These are phyloP conservation scores for Folsomia candida DNA, from an alignment of 2,888 invertebrate species.

Conservation along the genomic window DNA sequence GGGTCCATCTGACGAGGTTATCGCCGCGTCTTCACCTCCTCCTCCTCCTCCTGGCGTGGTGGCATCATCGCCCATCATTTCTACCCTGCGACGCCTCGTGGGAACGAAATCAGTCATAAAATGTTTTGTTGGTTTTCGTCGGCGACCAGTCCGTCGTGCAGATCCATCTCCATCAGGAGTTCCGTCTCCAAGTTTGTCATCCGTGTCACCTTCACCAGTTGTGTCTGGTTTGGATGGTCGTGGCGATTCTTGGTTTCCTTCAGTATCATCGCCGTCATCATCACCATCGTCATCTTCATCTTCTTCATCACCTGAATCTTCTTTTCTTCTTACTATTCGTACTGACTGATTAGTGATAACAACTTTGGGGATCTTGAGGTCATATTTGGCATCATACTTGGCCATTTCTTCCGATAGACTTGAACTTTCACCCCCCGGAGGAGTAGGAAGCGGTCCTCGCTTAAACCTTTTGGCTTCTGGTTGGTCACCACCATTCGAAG, in stretches of 20 bases:
- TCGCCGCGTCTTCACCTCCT: neutral
- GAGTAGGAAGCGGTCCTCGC: neutral
- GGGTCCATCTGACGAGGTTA: neutral
- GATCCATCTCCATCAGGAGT: conserved; percentile 5
- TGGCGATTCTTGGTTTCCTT: conserved; percentile 57
- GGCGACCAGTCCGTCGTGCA: conserved; percentile 27
- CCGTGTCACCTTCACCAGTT: neutral
- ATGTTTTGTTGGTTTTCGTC: conserved; percentile 40
- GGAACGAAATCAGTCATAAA: conserved; percentile 35
- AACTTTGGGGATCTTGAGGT: neutral
- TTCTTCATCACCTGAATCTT: conserved; percentile 35
- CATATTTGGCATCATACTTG: neutral
- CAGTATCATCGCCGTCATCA: conserved; percentile 49
- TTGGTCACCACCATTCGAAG: neutral
- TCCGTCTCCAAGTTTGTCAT: too few species aligned
- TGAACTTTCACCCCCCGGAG: neutral
- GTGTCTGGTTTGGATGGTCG: conserved; percentile 72
- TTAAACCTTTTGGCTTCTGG: neutral
- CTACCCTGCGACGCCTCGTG: conserved; percentile 4
- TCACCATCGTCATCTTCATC: conserved; percentile 53
- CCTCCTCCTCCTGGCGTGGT: neutral
- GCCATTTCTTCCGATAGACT: neutral
- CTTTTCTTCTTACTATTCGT: too few species aligned
- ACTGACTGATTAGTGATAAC: too few species aligned
- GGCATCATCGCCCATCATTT: neutral